These are phyloP conservation scores for Otolemur crassicaudatus DNA, from an alignment of 2,797 vertebrate species.

Conservation along the genomic window DNA sequence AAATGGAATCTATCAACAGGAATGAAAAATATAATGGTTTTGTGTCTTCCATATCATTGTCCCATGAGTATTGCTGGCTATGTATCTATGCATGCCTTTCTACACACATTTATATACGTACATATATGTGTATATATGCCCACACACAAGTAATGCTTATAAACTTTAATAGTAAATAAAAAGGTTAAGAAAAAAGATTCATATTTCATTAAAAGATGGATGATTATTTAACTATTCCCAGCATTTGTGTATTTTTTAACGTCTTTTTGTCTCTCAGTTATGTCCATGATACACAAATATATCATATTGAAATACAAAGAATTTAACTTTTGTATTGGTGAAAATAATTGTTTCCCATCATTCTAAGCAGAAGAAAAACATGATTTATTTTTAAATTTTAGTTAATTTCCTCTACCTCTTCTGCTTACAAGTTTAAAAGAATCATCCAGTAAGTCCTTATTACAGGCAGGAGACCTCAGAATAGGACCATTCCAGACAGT, in stretches of 20 bases:
- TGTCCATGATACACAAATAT: too few relatives aligned
- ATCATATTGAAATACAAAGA: background rate
- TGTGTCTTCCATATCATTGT: background rate
- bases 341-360: background rate
- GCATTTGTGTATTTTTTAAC: background rate
- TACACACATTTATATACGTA: background rate
- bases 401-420: background rate
- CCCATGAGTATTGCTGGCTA: background rate
- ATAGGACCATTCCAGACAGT: fast-evolving
- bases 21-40: background rate
- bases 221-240: background rate
- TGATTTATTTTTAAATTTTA: background rate
- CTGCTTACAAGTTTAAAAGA: background rate
- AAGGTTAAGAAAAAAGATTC: background rate
- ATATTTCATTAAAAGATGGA: background rate
- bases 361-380: background rate
- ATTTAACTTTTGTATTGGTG: background rate
- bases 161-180: background rate
- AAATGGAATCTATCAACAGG: background rate
- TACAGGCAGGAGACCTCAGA: background rate
- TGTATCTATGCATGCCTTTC: background rate
- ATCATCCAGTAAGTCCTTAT: background rate
- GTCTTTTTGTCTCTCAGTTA: background rate
- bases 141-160: fast-evolving
- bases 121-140: background rate